Conservation (phyloP, 1,140 invertebrate species). For the Druon quercuslanigerum region DNA sequence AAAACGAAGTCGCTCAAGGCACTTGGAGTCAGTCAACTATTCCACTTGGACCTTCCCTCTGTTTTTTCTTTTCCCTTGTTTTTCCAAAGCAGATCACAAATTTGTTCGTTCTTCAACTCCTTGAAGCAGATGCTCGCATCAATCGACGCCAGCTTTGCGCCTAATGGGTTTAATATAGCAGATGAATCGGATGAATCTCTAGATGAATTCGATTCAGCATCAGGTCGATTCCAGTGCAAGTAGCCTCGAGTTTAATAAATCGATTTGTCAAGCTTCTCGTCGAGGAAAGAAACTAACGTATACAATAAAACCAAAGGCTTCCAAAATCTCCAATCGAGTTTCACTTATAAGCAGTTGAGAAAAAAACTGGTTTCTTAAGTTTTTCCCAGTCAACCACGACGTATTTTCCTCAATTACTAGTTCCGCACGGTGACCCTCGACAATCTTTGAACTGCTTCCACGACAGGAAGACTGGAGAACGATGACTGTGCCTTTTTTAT, state of each 20-base stretch:
- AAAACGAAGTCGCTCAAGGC: conserved; percentile 15
- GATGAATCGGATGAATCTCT: not conserved
- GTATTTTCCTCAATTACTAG: not conserved
- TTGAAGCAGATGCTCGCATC: conserved; percentile 6
- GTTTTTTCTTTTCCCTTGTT: not conserved
- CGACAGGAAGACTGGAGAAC: conserved; percentile 5
- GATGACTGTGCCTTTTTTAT: conserved; percentile 20
- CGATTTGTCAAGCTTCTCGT: not conserved
- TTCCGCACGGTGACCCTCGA: conserved; percentile 1
- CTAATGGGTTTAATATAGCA: conserved; percentile 25
- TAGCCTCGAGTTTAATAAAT: conserved; percentile 20
- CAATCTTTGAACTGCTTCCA: not conserved
- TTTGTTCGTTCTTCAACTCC: conserved; percentile 19
- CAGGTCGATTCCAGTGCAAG: conserved; percentile 6
- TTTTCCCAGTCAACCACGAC: not conserved
- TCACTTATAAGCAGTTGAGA: too few relatives aligned
- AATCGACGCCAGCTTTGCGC: conserved; percentile 9
- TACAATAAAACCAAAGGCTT: not conserved
- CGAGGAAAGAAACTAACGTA: conserved; percentile 3
- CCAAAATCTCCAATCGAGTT: not conserved
- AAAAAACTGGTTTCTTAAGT: not conserved
- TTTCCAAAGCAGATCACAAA: not conserved
- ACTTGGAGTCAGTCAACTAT: conserved; percentile 8
- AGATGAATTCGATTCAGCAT: conserved; percentile 19
- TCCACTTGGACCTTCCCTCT: not conserved